Base-by-base conservation (phyloP, 2,113 vertebrate species). In the Cisticola juncidis region DNA sequence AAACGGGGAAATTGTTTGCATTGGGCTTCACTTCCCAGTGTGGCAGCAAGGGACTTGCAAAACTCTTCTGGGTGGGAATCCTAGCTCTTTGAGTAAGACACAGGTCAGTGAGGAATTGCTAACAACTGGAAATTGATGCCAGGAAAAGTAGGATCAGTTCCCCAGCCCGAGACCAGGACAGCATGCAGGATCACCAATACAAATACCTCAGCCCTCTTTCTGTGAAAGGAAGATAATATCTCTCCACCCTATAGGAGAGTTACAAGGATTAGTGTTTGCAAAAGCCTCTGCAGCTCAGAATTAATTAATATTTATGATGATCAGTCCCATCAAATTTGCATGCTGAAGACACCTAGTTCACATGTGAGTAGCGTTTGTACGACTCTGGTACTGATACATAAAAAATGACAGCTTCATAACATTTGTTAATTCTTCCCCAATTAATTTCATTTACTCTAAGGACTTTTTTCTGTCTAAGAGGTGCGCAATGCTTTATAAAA, bases 371-470 rank as follows among this genome's bases (percentile, higher is more conserved):
- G 42, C 58, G 91, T 92, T 65, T 95, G 54, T 53, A 81, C 13
- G 47, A 87, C 10, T 68, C 42, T 24, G 54, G 22, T 36, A 73
- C 23, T 65, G 44, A 72, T 53, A 83, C 21, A 60, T 28, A 12
- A 72, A 87, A 88, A 65, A 24, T 78, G 38, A 48, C 61, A 88
- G 72, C 11, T 92, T 93, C 10, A 53, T 94, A 97, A 69, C 35
- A 77, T 87, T 96, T 79, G 45, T 71, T 88, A 87, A 65, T 83
- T 82, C 90, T 90, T 79, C 25, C 19, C 81, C 81, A 71, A 81
- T 91, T 96, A 92, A 97, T 92, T 87, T 86, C 5, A 94, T 95
- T 94, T 93, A 71, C 87, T 91, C 72, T 54, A 74, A 96, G 64
- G 82, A 79, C 85, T 57, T 79, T 18, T 60, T 50, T 73, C 48